Conservation (phyloP, 2,888 invertebrate species). For the Ennomos quercinarius region DNA sequence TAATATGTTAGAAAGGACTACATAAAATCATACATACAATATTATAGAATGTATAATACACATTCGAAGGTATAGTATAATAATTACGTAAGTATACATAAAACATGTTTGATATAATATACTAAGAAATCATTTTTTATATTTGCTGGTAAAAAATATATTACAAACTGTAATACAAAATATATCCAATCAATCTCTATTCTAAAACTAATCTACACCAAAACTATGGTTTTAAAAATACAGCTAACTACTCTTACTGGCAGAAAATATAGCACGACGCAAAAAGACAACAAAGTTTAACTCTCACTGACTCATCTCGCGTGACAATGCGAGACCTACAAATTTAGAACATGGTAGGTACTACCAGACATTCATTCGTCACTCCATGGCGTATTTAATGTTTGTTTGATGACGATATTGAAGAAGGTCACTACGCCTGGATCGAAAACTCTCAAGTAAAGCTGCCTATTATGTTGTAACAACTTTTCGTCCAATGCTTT, state of each 20-base stretch:
- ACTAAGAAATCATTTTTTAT: slow-evolving; percentile 7
- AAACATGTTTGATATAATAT: neutral
- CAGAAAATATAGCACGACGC: slow-evolving; percentile 12
- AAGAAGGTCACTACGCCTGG: too few relatives aligned
- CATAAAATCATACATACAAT: too few relatives aligned
- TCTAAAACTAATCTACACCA: slow-evolving; percentile 23
- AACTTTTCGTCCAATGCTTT: too few relatives aligned
- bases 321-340: neutral
- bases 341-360: neutral
- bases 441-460: too few relatives aligned
- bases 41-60: too few relatives aligned
- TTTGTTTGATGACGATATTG: too few relatives aligned
- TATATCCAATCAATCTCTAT: slow-evolving; percentile 16
- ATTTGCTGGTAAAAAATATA: neutral
- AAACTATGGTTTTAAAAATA: slow-evolving; percentile 11
- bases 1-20: too few relatives aligned
- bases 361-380: too few relatives aligned
- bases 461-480: too few relatives aligned
- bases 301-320: slow-evolving; percentile 2
- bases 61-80: too few relatives aligned
- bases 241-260: slow-evolving; percentile 18
- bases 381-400: too few relatives aligned
- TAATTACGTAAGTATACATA: neutral
- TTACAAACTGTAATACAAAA: slow-evolving; percentile 8
- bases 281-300: neutral